These are phyloP conservation scores for Macrophya annulata DNA, from an alignment of 2,888 invertebrate genomes.

Conservation along the genomic window DNA sequence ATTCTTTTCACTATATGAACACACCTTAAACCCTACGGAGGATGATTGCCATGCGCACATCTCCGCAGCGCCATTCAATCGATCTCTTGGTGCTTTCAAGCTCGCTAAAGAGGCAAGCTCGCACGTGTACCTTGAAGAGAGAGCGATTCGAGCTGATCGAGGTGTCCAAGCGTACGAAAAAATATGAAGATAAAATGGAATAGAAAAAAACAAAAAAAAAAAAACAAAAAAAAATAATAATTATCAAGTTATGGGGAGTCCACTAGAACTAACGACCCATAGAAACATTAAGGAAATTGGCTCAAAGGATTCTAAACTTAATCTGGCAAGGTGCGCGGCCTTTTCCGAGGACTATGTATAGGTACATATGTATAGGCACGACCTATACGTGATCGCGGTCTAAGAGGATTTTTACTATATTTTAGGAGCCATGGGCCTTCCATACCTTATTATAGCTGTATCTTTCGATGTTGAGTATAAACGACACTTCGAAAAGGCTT, in stretches of 20 bases:
- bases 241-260: not conserved
- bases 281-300: constrained; percentile 42
- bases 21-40: constrained; percentile 41
- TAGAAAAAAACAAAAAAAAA: not conserved
- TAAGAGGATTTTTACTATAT: constrained; percentile 50
- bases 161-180: constrained; percentile 26
- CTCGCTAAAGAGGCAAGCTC: constrained; percentile 52
- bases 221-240: not conserved
- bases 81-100: constrained; percentile 51
- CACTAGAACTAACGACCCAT: not conserved
- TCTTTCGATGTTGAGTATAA: constrained; percentile 24
- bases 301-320: constrained; percentile 19
- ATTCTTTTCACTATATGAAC: constrained; percentile 15
- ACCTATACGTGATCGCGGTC: constrained; percentile 20
- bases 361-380: not conserved
- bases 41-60: constrained; percentile 53
- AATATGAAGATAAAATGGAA: too few species aligned
- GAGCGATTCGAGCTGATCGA: constrained; percentile 50
- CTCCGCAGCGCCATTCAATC: constrained; percentile 52
- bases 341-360: not conserved
- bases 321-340: constrained; percentile 9
- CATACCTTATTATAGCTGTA: constrained; percentile 2
- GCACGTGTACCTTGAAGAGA: constrained; percentile 53
- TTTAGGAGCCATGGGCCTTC: not conserved
- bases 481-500: constrained; percentile 32